A percentile compares a stretch with the other conserved stretches of the same genome.
Conservation (phyloP, 2,888 invertebrate genomes). For the Nebria brevicollis region DNA sequence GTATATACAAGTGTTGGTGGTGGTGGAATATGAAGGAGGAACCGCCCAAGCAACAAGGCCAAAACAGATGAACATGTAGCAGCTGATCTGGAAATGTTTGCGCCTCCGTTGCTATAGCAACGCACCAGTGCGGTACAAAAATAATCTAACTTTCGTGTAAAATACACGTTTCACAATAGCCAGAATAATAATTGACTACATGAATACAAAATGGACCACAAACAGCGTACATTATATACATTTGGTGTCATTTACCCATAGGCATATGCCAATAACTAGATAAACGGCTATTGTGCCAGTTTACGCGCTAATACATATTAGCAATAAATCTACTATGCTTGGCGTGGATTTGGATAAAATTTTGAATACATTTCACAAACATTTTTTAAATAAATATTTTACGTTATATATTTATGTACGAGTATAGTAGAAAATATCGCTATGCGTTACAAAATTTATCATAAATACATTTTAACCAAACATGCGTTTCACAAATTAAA, state of each 20-base stretch:
- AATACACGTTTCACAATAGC: neutral
- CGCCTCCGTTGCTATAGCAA: constrained; percentile 42
- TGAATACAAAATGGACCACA: no score
- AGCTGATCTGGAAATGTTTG: constrained; percentile 44
- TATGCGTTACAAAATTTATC: no score
- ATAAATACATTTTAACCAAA: no score
- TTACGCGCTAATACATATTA: no score
- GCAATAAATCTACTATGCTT: neutral
- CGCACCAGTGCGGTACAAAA: constrained; percentile 18
- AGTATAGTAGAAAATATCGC: no score
- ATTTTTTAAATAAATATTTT: neutral
- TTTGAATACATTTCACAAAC: neutral
- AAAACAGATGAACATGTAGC: constrained; percentile 35
- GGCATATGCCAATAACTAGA: no score
- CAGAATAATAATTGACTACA: no score
- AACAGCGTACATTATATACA: no score
- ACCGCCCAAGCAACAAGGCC: constrained; percentile 38
- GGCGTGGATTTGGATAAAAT: neutral
- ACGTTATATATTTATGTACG: neutral
- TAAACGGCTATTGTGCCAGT: no score
- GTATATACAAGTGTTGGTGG: constrained; percentile 27
- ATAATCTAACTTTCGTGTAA: neutral
- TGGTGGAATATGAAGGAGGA: constrained; percentile 28
- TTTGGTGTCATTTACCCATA: no score
- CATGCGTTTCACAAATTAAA: no score